Base-by-base conservation (phyloP, 2,888 invertebrate species). In the Drosophila longiperda region DNA sequence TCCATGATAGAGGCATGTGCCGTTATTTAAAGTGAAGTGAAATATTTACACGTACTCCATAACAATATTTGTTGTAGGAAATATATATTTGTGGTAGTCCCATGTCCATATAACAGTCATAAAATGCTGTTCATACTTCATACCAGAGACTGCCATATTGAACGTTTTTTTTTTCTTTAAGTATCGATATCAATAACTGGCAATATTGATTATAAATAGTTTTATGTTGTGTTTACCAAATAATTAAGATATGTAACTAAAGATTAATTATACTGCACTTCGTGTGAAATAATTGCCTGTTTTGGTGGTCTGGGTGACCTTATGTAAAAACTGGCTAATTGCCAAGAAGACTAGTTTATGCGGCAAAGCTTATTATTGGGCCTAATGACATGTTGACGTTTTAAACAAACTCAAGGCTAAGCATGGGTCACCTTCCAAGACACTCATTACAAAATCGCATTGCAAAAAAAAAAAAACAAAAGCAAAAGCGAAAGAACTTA, bases 331-430 rank as follows among this genome's bases (percentile, higher is more conserved):
- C 32, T 61, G 61, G 12, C 32, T 17, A 40, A 61, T 40, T 32
- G 53, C 20, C 53, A 40, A 54, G 38, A 40, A 54, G 38, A 53
- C 55, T 12, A 52, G 40, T 52, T 60, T 40, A 26, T 40, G 65
- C 50, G 20, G 20, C 26, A 11, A 11, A 20, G 55, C 49, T 20
- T 36, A 65, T 64, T 34, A 64, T 45, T 42, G 57, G 33, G 15
- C 54, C 71, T 50, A 71, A 59, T 71, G 59, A 32, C 42, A 29
- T 48, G 17, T 6, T 33, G 34, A 38, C 52, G 20, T n/a, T 36
- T 38, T 3, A 68, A 75, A 63, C 50, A 36, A 36, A 73, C 73
- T 48, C 75, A 75, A 76, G 75, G 76, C 76, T 61, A 53, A 40
- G 29, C 45, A 20, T 42, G 50, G 64, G 60, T 67, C 75, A 66